phyloP scores from a whole-genome alignment of 2,888 invertebrate species.

The Galerucella calmariensis region DNA sequence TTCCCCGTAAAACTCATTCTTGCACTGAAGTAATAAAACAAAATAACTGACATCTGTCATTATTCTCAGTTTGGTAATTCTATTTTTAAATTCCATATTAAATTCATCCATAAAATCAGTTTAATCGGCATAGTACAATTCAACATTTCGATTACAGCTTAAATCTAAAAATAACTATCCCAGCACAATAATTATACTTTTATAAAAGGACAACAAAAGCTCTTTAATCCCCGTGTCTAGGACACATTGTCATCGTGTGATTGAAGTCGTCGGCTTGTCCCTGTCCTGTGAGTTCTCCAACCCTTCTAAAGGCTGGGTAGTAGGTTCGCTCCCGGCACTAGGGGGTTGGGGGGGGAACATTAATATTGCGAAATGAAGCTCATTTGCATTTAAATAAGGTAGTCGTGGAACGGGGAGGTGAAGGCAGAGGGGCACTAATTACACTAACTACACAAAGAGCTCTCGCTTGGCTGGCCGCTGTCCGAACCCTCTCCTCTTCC shows the following conservation, averaged over 20 bases:
- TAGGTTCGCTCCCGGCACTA: conserved; percentile 48
- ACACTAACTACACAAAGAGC: conserved; percentile 68
- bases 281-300: conserved; percentile 49
- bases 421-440: conserved; percentile 64
- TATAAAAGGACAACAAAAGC: conserved; percentile 37
- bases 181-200: conserved; percentile 38
- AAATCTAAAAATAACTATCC: conserved; percentile 19
- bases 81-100: too few species aligned
- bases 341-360: conserved; percentile 73
- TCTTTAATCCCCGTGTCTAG: conserved; percentile 40
- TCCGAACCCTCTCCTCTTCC: conserved; percentile 57
- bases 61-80: too few species aligned
- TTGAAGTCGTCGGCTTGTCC: conserved; percentile 49
- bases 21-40: too few species aligned
- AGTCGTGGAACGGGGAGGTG: conserved; percentile 58
- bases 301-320: conserved; percentile 50
- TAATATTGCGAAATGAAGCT: conserved; percentile 91
- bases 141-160: neutral
- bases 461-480: conserved; percentile 66
- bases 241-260: conserved; percentile 46
- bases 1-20: too few species aligned
- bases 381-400: conserved; percentile 91
- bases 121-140: neutral
- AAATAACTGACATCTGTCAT: too few species aligned
- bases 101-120: neutral